Evolutionary conservation across 2,888 invertebrate species (phyloP), one percentile per base, ranked within the genome.

Genomic region (Sphaerophoria taeniata): DNA sequence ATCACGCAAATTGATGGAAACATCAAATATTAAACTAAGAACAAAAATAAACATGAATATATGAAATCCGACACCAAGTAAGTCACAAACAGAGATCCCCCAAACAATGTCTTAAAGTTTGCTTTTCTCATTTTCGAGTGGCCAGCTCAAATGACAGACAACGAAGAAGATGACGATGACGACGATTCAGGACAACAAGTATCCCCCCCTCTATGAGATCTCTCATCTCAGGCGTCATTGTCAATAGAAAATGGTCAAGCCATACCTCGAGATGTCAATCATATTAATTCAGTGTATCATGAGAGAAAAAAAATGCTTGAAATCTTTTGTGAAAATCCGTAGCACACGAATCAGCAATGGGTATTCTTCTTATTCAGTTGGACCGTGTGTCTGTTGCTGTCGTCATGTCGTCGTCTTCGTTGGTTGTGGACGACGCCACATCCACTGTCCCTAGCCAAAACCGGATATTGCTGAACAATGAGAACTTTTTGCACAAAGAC

Each of bases 211-310:
- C 3, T 39, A 43, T 6, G 9, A 43, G n/a, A n/a, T n/a, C n/a
- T 3, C 43, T 43, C 43, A 43, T 43, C 43, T 9, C 39, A 67
- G 67, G 53, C 53, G 55, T 69, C 61, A 55, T 69, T 51, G 55
- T 69, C 61, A 55, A 74, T 51, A 39, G 24, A 55, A 36, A 61
- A 72, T 82, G 81, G 77, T 72, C 77, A 60, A 56, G 56, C 56
- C 11, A 36, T 71, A 45, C 49, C 67, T 69, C 69, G 43, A 24
- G 24, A 56, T 73, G 82, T 82, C 82, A 82, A 73, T 77, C 78
- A 73, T 67, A 63, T 70, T 77, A 78, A 82, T 82, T 82, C 63
- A 55, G 82, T 63, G 60, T 81, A 76, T 76, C 81, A 60, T 81
- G 76, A 77, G 72, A 61, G 39, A 9, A 39, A 39, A 9, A 47